Evolutionary conservation across 2,888 invertebrate genomes (phyloP).

Genomic region (Andrena bicolor): DNA sequence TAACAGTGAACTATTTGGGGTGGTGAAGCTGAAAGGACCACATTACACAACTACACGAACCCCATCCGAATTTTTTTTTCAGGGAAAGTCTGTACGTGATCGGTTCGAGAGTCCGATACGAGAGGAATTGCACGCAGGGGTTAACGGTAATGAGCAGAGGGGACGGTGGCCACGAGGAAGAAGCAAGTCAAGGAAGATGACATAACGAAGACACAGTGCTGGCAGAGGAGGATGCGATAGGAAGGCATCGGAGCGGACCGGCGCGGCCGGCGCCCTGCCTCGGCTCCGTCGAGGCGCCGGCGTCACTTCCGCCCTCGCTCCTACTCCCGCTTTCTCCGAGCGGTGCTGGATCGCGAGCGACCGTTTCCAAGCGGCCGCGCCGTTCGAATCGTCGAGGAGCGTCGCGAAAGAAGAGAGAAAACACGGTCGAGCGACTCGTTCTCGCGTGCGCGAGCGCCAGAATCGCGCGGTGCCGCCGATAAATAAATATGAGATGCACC

Average conservation of each 20-base stretch:
- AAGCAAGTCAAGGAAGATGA: constrained; percentile 79
- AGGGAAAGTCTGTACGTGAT: not conserved
- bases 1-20: too few species aligned
- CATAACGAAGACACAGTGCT: constrained; percentile 84
- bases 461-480: constrained; percentile 72
- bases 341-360: constrained; percentile 46
- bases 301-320: constrained; percentile 83
- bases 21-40: not conserved
- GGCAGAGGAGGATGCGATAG: constrained; percentile 78
- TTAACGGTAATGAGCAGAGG: constrained; percentile 39
- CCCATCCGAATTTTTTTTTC: not conserved
- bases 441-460: constrained; percentile 76
- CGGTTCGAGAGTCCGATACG: not conserved
- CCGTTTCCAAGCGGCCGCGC: constrained; percentile 30
- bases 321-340: constrained; percentile 59
- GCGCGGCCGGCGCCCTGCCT: constrained; percentile 79
- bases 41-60: not conserved
- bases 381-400: constrained; percentile 51
- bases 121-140: constrained; percentile 16
- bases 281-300: constrained; percentile 85
- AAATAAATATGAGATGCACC: constrained; percentile 80
- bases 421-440: constrained; percentile 21
- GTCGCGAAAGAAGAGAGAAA: constrained; percentile 31
- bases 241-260: constrained; percentile 83
- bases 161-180: constrained; percentile 60